Conservation (phyloP, 2,888 invertebrate species). For the Apamea crenata region DNA sequence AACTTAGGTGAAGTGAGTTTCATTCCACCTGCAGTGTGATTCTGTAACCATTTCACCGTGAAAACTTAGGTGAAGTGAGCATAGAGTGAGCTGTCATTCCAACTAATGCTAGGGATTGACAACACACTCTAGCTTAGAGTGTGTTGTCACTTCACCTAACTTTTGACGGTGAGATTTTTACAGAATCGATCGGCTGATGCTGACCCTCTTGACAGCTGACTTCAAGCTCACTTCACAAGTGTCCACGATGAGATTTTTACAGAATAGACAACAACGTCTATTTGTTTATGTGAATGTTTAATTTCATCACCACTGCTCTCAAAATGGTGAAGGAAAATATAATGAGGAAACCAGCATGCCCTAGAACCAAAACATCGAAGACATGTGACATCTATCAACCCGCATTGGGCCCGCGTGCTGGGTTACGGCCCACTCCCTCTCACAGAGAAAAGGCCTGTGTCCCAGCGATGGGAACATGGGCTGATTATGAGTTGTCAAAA, state of each 20-base stretch:
- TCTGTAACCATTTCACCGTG: no score
- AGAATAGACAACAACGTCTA: no score
- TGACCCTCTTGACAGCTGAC: neutral
- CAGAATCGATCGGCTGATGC: no score
- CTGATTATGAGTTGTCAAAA: neutral
- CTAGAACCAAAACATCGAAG: neutral
- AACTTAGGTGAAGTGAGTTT: neutral
- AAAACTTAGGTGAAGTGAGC: no score
- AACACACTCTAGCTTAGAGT: no score
- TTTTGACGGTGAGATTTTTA: no score
- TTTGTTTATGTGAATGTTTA: neutral
- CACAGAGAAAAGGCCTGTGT: neutral
- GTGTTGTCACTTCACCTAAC: no score
- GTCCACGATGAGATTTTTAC: neutral
- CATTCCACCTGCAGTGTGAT: no score
- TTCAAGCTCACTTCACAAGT: neutral
- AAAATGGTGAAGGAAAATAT: neutral
- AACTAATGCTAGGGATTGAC: no score
- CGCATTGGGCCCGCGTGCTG: neutral
- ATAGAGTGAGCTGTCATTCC: no score
- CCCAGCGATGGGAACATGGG: neutral
- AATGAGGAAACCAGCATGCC: neutral
- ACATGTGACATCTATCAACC: neutral
- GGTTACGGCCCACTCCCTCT: neutral
- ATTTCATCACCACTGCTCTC: neutral